Evolutionary conservation across 2,113 vertebrate genomes (phyloP), one percentile per base, ranked within the genome.

Genomic region (Mus spicilegus): DNA sequence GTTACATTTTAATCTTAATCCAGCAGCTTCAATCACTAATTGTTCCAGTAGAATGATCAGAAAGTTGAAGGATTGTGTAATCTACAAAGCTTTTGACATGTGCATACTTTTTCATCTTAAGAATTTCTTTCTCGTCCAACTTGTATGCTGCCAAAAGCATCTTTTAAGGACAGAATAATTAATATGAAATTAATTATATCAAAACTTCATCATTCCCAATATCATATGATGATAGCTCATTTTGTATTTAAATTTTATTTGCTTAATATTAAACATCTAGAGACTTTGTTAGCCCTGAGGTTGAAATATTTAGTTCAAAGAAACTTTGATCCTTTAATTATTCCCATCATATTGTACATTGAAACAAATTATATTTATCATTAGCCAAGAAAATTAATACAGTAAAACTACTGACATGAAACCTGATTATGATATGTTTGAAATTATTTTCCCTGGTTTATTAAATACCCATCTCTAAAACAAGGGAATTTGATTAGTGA

Each of bases 291-390:
- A 98, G 98, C 81, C 85, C 26, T 54, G 81, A 63, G 77, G 95
- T 12, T 98, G 69, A 98, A 98, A 87, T 94, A 94, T 20, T 98
- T 97, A 96, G 81, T 97, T 98, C 89, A 97, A 92, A 97, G 95
- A 97, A 96, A 97, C 56, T 96, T 91, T 97, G 96, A 98, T 96
- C 69, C 87, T 51, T 97, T 91, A 97, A 96, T 97, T 97, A 97
- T 95, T 97, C 67, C 86, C 13, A 84, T 94, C 58, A 92, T 96
- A 94, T 96, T 97, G 72, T 98, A 97, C 82, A 91, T 2, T 82
- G 61, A 91, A 73, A 36, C 58, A 39, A 97, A 91, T 96, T 98
- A 97, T 96, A 97, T 96, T 98, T 97, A 97, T 69, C 88, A 95
- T 95, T 97, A 95, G 13, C 89, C 89, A 97, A 93, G 61, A 96